phyloP scores from a whole-genome alignment of 2,797 vertebrate genomes.

The Takifugu rubripes region DNA sequence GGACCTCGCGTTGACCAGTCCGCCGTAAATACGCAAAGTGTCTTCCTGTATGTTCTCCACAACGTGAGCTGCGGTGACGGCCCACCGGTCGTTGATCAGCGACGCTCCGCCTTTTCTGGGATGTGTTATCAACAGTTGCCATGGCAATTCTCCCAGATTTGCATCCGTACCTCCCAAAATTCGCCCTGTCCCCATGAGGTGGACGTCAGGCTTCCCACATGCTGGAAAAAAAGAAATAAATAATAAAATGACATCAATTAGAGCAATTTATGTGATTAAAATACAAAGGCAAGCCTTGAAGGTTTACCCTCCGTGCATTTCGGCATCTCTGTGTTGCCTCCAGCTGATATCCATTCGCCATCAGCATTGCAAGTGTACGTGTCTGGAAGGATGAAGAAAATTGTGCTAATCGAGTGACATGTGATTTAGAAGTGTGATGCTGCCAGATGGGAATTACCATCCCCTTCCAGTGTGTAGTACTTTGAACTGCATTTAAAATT shows the following conservation, averaged over 20 bases:
- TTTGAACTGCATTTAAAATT: slow-evolving; percentile 74
- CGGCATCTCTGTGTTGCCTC: slow-evolving; percentile 33
- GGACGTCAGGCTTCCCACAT: slow-evolving; percentile 75
- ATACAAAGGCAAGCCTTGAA: not conserved
- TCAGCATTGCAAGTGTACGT: slow-evolving; percentile 54
- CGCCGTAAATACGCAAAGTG: slow-evolving; percentile 21
- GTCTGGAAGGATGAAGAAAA: slow-evolving; percentile 45
- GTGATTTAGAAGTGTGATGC: not conserved
- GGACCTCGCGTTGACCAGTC: slow-evolving; percentile 27
- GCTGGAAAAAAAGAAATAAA: slow-evolving; percentile 67
- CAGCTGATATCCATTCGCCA: slow-evolving; percentile 61
- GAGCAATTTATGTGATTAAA: not conserved
- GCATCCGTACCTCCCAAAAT: slow-evolving; percentile 79
- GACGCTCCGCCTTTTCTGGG: slow-evolving; percentile 74
- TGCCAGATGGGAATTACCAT: slow-evolving; percentile 34
- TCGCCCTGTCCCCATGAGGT: slow-evolving; percentile 24
- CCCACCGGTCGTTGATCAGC: slow-evolving; percentile 87
- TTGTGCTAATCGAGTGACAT: not conserved
- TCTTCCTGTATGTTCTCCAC: slow-evolving; percentile 29
- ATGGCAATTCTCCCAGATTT: slow-evolving; percentile 77
- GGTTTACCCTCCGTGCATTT: slow-evolving; percentile 67
- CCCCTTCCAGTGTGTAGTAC: slow-evolving; percentile 76
- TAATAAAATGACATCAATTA: not conserved
- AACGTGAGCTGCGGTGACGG: slow-evolving; percentile 89
- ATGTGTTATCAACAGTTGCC: slow-evolving; percentile 75